Percentiles rank a stretch among this genome's conserved stretches.
These are phyloP conservation scores for Phanerotoma sp. DNA, from an alignment of 2,888 invertebrate genomes.

Conservation along the genomic window DNA sequence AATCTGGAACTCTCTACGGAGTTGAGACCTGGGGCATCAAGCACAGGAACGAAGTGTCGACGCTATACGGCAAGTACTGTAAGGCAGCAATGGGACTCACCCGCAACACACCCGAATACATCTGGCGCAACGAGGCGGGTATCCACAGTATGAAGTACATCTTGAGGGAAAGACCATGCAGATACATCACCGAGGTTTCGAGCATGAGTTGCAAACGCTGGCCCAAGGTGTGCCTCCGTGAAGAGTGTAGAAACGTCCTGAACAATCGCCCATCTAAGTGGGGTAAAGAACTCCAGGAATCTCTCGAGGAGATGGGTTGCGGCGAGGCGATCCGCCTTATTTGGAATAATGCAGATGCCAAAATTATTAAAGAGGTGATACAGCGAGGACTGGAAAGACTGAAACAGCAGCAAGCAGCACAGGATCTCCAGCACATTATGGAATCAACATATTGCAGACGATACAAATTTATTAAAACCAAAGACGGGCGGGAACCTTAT, in stretches of 20 bases:
- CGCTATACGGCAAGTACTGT: slow-evolving; percentile 11
- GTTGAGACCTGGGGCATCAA: slow-evolving; percentile 25
- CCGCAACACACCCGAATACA: slow-evolving; percentile 15
- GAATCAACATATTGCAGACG: no score
- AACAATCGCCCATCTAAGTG: slow-evolving; percentile 15
- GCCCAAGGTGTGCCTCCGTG: slow-evolving; percentile 18
- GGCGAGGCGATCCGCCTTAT: not conserved
- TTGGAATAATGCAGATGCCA: not conserved
- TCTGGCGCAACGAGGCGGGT: slow-evolving; percentile 15
- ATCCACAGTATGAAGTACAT: slow-evolving; percentile 10
- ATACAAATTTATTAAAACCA: no score
- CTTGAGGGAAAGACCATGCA: slow-evolving; percentile 7
- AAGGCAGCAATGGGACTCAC: slow-evolving; percentile 26
- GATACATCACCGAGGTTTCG: not conserved
- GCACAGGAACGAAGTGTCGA: slow-evolving; percentile 18
- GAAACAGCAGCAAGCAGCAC: no score
- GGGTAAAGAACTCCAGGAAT: slow-evolving; percentile 10
- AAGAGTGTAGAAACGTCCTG: slow-evolving; percentile 14
- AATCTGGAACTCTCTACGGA: slow-evolving; percentile 15
- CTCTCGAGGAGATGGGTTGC: slow-evolving; percentile 9
- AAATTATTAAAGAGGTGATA: not conserved
- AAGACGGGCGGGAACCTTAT: no score
- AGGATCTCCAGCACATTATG: no score
- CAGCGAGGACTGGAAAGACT: not conserved
- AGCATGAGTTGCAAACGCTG: slow-evolving; percentile 20